Conservation (phyloP, 2,797 vertebrate genomes). For the Holocentrus rufus region DNA sequence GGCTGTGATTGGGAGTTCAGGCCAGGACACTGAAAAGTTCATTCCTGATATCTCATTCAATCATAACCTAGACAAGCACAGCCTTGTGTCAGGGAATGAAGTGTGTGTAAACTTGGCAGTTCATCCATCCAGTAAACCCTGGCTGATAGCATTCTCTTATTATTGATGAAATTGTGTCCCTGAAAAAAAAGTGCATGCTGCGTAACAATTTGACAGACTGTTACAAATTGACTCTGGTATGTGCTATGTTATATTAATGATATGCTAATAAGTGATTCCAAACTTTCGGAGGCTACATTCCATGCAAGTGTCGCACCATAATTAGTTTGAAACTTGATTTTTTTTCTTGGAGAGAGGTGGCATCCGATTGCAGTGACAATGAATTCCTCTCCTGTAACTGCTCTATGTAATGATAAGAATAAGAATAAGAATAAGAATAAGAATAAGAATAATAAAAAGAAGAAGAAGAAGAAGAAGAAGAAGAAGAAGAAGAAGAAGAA, state of each 20-base stretch:
- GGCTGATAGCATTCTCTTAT: constrained; percentile 43
- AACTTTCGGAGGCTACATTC: constrained; percentile 15
- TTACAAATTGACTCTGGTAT: constrained; percentile 57
- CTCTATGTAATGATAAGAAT: not conserved
- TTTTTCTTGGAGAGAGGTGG: not conserved
- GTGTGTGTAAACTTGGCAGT: constrained; percentile 23
- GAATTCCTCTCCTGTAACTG: not conserved
- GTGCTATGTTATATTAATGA: constrained; percentile 54
- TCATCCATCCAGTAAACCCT: constrained; percentile 61
- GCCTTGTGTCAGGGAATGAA: constrained; percentile 24
- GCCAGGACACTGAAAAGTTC: constrained; percentile 42
- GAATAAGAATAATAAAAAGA: no score
- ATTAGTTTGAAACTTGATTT: not conserved
- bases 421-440: no score
- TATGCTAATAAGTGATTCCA: constrained; percentile 53
- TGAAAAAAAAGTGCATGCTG: constrained; percentile 31
- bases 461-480: no score
- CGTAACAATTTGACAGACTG: constrained; percentile 51
- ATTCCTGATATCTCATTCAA: constrained; percentile 67
- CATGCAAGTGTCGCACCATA: constrained; percentile 5
- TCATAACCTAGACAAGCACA: constrained; percentile 58
- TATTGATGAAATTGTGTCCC: constrained; percentile 53
- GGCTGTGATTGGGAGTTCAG: constrained; percentile 51
- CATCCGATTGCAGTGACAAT: not conserved
- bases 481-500: no score